Base-by-base conservation (phyloP, 2,113 vertebrate species). In the Pelmatolapia mariae region DNA sequence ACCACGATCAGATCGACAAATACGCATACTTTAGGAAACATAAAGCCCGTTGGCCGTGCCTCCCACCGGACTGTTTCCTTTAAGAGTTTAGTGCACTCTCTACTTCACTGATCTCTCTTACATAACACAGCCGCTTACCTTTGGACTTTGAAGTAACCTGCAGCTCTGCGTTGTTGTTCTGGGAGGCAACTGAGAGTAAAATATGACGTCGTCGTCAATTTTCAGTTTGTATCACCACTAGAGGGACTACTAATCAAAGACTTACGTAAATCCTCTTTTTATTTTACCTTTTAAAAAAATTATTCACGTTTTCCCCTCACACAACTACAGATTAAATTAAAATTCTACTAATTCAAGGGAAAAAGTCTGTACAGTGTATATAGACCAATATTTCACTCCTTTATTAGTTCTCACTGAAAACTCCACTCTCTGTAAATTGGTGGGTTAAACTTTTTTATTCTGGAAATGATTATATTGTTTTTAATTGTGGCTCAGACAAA, bases 351-450 rank as follows among this genome's bases (percentile, higher is more conserved):
- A 26, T 73, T 0, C 13, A 13, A 38, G 5, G n/a, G 38, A 0
- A 0, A 43, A 71, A 1, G 2, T 26, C 22, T 73, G 66, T 73
- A 3, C 2, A 73, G 66, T 1, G 38, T 2, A 45, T 26, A 0
- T 5, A 24, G 22, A 45, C 22, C 68, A 73, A 73, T 12, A 73
- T 26, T 18, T 73, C 5, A 26, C 5, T 7, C 3, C 40, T 45
- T 73, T 26, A 43, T 45, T 26, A 43, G 38, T 73, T 73, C 13
- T 26, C 4, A 45, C 8, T 2, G 22, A 73, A 10, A 45, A 47
- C 22, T 76, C 9, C 24, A 18, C 68, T 73, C 8, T 24, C 24
- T 45, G 6, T 76, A 76, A 18, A 76, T 47, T 76, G 40, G 68
- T 47, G 38, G 68, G 22, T 76, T 47, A 47, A 76, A 76, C 6